phyloP scores from a whole-genome alignment of 2,888 invertebrate species.

The Brachyopa scutellaris region DNA sequence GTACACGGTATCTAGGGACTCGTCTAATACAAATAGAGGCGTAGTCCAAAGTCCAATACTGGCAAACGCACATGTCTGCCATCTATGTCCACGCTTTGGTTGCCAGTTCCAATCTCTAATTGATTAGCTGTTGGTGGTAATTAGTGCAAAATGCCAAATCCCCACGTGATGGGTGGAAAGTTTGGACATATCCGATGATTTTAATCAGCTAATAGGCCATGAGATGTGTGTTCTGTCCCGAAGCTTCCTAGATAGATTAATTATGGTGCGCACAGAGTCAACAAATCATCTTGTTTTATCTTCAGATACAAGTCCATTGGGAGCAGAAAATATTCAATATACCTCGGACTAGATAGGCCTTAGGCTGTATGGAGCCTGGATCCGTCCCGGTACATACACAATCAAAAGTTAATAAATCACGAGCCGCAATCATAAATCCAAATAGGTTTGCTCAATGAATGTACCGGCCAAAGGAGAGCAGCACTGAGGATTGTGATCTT shows the following conservation, averaged over 20 bases:
- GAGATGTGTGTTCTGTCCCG: conserved; percentile 35
- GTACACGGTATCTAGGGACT: conserved; percentile 7
- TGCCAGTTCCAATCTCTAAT: conserved; percentile 46
- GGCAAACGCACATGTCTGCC: too few relatives aligned
- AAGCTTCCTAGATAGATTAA: conserved; percentile 63
- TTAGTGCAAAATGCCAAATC: conserved; percentile 52
- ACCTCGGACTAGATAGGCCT: conserved; percentile 16
- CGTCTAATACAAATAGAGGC: conserved; percentile 52
- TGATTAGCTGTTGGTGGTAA: conserved; percentile 68
- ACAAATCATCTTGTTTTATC: conserved; percentile 62
- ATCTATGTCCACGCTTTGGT: conserved; percentile 12
- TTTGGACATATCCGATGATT: conserved; percentile 53
- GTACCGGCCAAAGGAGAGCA: background rate
- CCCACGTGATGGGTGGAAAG: conserved; percentile 48
- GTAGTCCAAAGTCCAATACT: conserved; percentile 26
- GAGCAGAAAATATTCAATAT: conserved; percentile 30
- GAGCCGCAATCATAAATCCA: conserved; percentile 59
- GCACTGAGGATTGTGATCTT: conserved; percentile 8
- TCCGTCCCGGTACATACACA: conserved; percentile 41
- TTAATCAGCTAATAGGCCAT: conserved; percentile 47
- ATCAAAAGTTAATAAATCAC: conserved; percentile 68
- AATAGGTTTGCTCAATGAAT: conserved; percentile 55
- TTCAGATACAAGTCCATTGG: conserved; percentile 28
- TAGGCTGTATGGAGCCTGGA: background rate
- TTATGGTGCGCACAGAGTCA: conserved; percentile 4